Base-by-base conservation (phyloP, 2,113 vertebrate genomes). In the Phyllopteryx taeniolatus region DNA sequence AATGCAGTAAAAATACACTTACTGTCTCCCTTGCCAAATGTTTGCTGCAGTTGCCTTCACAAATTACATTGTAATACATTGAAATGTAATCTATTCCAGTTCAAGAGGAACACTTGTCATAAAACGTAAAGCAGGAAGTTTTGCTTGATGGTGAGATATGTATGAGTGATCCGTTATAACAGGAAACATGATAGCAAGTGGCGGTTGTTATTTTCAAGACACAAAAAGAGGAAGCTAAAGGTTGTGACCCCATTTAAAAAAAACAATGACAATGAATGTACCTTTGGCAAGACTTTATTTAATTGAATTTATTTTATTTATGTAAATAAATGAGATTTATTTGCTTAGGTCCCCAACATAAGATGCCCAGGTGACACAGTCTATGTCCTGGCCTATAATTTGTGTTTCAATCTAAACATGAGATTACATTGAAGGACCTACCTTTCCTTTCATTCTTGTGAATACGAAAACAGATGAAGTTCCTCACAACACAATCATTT, bases 171-270 rank as follows among this genome's bases (percentile, higher is more conserved):
- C 65, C 56, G 77, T 88, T 87, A 66, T 46, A 80, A 79, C 80
- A 87, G 89, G 85, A 89, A 87, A 80, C 68, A 68, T 61, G 70
- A 83, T 78, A 57, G 79, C 61, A 76, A 80, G 75, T 82, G 44
- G 86, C 83, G 73, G 65, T 83, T 85, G 70, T 84, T 87, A 79
- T 86, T 83, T 81, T 84, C 46, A 85, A 87, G 88, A 85, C 71
- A 74, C n/a, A 76, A 65, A 85, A 88, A 79, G 79, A 77, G 86
- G 85, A 88, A 88, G 78, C 73, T 75, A 22, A 73, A 80, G 63
- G 77, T 82, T 72, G 64, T 12, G 22, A 64, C 19, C 39, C 65
- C 81, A 27, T 27, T 47, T 66, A 14, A 65, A 43, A 66, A 66
- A 19, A 51, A 51, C 2, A 39, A 39, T 3, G 14, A 11, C 64